Evolutionary conservation across 2,797 vertebrate species (phyloP).

Genomic region (Coccyzus lansbergi): DNA sequence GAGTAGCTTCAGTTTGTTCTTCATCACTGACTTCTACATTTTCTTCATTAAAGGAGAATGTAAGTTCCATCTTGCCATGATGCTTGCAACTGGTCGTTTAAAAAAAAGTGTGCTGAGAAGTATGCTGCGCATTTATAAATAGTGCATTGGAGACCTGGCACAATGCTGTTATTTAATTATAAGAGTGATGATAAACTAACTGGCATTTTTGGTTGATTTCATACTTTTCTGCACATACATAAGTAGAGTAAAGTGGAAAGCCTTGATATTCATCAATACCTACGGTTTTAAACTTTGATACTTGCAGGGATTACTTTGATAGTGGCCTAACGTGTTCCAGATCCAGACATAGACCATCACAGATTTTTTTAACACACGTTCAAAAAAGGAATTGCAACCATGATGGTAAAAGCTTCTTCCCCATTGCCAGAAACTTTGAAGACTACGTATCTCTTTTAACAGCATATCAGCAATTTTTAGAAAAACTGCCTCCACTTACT

Average conservation of each 20-base stretch:
- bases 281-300: background rate
- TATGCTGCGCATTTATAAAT: background rate
- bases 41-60: background rate
- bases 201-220: conserved; percentile 3
- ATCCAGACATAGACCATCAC: background rate
- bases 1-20: background rate
- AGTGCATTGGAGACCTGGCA: background rate
- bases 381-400: background rate
- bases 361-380: background rate
- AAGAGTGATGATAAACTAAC: background rate
- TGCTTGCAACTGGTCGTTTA: background rate
- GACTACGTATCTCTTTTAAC: background rate
- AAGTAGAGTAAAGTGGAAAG: background rate
- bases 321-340: background rate
- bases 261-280: background rate
- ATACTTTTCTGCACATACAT: background rate
- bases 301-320: background rate
- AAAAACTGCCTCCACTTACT: background rate
- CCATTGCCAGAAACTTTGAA: background rate
- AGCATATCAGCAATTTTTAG: background rate
- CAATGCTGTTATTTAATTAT: background rate
- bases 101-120: background rate
- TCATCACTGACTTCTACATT: background rate
- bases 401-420: background rate
- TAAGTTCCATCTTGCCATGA: background rate